Evolutionary conservation across 2,888 invertebrate species (phyloP).

Genomic region (Pemphredon lugubris): DNA sequence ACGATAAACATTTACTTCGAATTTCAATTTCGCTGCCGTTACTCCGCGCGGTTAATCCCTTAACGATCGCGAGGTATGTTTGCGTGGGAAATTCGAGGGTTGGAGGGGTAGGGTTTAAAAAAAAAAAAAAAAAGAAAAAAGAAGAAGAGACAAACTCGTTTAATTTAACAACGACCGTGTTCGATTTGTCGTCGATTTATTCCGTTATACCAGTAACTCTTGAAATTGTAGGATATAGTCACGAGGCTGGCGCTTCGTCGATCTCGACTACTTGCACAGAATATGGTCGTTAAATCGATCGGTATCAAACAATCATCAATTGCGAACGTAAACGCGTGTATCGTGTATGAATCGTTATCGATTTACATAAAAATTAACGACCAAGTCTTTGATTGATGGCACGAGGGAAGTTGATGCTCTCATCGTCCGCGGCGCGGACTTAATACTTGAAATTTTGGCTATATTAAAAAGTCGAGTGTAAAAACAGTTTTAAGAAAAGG

Average conservation of each 20-base stretch:
- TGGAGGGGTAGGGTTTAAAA: slow-evolving; percentile 1
- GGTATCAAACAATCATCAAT: slow-evolving; percentile 35
- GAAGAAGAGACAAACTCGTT: slow-evolving; percentile 2
- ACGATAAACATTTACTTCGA: slow-evolving; percentile 1
- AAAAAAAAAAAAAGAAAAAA: slow-evolving; percentile 1
- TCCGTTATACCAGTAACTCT: slow-evolving; percentile 61
- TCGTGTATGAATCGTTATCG: background rate
- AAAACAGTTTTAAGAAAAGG: slow-evolving; percentile 61
- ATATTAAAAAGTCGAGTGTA: slow-evolving; percentile 62
- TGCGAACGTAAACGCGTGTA: slow-evolving; percentile 4
- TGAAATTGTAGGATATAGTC: slow-evolving; percentile 63
- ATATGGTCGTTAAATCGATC: slow-evolving; percentile 50
- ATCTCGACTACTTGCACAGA: slow-evolving; percentile 51
- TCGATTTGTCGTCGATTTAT: slow-evolving; percentile 59
- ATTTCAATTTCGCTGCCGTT: background rate
- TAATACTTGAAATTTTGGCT: slow-evolving; percentile 40
- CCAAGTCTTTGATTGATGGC: slow-evolving; percentile 46
- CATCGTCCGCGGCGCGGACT: background rate
- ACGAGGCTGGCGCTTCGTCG: slow-evolving; percentile 58
- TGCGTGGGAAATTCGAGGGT: too few relatives aligned
- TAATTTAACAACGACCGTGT: slow-evolving; percentile 48
- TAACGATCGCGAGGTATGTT: background rate
- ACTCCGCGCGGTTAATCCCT: background rate
- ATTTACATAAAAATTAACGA: slow-evolving; percentile 46
- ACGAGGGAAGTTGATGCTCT: slow-evolving; percentile 55